These are phyloP conservation scores for Meandrina meandrites DNA, from an alignment of 92 coral and sea anemone genomes.

Conservation along the genomic window DNA sequence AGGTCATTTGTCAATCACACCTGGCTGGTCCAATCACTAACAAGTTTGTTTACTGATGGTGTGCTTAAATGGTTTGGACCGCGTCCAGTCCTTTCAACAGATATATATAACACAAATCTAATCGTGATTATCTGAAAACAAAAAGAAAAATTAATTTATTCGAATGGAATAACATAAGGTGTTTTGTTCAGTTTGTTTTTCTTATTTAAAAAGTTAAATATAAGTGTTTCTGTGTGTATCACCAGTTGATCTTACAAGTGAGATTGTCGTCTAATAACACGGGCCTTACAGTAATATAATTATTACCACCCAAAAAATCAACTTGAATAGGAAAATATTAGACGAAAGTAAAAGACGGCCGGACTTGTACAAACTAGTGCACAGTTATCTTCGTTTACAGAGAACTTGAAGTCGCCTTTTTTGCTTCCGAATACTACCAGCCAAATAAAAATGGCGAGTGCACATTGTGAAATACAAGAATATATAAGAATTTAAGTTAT, in stretches of 20 bases:
- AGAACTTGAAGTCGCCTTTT: background rate
- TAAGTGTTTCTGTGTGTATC: background rate
- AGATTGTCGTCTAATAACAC: background rate
- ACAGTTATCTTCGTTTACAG: background rate
- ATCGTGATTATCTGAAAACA: background rate
- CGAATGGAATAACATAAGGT: background rate
- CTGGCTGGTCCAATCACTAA: constrained; percentile 44
- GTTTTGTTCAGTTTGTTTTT: background rate
- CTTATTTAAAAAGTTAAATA: background rate
- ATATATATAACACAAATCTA: background rate
- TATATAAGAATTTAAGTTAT: background rate
- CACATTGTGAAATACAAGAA: background rate
- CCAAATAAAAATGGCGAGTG: background rate
- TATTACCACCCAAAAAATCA: background rate
- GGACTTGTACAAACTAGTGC: background rate
- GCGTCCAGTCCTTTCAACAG: background rate
- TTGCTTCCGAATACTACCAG: background rate
- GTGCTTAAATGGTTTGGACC: constrained; percentile 16
- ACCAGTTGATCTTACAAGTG: background rate
- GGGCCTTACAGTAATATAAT: background rate
- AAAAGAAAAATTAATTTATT: background rate
- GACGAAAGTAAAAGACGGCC: background rate
- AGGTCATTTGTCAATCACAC: constrained; percentile 13
- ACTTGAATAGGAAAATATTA: background rate
- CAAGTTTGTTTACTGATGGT: constrained; percentile 2